Conservation (phyloP, 2,797 vertebrate genomes). For the Acrocephalus scirpaceus region DNA sequence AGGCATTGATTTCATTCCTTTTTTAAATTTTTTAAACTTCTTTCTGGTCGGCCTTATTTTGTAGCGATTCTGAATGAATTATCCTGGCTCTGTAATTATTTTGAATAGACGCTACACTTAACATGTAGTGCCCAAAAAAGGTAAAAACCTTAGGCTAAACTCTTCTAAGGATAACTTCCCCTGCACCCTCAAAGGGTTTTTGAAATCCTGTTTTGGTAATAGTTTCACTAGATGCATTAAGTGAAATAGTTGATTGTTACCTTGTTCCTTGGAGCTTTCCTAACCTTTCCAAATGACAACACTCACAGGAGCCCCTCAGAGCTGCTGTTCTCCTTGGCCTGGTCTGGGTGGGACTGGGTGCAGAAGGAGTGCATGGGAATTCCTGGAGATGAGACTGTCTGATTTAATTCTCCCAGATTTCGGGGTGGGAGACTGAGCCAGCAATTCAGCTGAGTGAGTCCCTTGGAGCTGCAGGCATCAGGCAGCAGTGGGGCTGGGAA, state of each 20-base stretch:
- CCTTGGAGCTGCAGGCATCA: not conserved
- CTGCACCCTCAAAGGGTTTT: not conserved
- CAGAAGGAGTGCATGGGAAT: not conserved
- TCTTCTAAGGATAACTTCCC: not conserved
- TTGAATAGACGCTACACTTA: not conserved
- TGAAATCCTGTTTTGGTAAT: not conserved
- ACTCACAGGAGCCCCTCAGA: not conserved
- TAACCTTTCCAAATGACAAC: not conserved
- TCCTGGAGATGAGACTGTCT: not conserved
- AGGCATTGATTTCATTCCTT: conserved; percentile 19
- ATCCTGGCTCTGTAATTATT: conserved; percentile 11
- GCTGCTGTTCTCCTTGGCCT: not conserved
- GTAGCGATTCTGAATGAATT: not conserved
- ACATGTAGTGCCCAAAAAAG: not conserved
- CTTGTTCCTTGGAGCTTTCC: not conserved
- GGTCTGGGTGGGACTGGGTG: not conserved
- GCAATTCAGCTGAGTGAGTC: not conserved
- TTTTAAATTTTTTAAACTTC: conserved; percentile 4
- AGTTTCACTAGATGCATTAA: not conserved
- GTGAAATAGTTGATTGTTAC: not conserved
- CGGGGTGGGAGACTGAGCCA: not conserved
- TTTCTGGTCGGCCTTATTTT: not conserved
- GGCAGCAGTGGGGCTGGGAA: not conserved
- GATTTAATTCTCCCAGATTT: not conserved
- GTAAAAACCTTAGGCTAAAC: not conserved